A percentile compares a stretch with the other conserved stretches of the same genome.
Evolutionary conservation across 2,797 vertebrate species (phyloP).

Genomic region (Enteromius afrohamiltoni): DNA sequence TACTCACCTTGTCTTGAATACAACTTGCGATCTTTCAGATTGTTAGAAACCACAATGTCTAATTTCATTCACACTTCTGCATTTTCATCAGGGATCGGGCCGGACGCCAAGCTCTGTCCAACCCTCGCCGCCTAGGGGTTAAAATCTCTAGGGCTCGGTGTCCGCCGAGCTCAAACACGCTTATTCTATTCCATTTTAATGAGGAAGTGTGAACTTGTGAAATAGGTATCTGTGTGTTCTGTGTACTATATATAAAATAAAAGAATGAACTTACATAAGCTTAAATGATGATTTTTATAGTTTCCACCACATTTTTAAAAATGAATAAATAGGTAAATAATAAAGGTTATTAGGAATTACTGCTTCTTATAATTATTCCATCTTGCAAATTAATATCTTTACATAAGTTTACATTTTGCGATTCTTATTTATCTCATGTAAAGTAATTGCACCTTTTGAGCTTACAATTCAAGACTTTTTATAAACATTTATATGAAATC

Average conservation of each 20-base stretch:
- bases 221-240: too few species aligned
- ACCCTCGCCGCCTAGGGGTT: too few species aligned
- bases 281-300: background rate
- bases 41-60: background rate
- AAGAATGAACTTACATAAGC: background rate
- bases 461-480: background rate
- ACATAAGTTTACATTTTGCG: background rate
- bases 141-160: too few species aligned
- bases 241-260: background rate
- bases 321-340: too few species aligned
- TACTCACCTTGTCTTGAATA: background rate
- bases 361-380: background rate
- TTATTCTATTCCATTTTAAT: too few species aligned
- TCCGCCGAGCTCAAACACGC: too few species aligned
- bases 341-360: background rate
- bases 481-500: background rate
- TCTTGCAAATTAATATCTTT: background rate
- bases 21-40: background rate
- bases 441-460: background rate
- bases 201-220: too few species aligned
- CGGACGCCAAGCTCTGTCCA: too few species aligned
- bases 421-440: background rate
- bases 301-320: too few species aligned
- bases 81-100: background rate
- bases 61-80: background rate